These are phyloP conservation scores for Mesorhabditis sp. DNA, from an alignment of 2,888 invertebrate species.

Conservation along the genomic window DNA sequence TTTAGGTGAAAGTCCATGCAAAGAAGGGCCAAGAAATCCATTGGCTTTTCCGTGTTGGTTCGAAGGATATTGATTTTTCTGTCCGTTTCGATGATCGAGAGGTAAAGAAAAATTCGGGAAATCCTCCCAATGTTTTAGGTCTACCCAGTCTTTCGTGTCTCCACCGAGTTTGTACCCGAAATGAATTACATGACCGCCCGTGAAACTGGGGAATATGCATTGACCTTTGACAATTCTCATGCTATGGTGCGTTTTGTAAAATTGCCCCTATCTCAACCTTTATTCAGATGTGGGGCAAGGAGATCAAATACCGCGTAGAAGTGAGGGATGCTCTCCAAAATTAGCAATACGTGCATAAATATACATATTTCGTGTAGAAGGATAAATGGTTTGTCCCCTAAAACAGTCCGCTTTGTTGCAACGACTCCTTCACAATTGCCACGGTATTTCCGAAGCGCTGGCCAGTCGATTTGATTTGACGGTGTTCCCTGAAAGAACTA, in stretches of 20 bases:
- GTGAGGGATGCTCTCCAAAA: not conserved
- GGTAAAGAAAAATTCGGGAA: conserved; percentile 13
- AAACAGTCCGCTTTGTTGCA: conserved; percentile 1
- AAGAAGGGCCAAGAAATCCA: conserved; percentile 29
- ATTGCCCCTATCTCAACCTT: not conserved
- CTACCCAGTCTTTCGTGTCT: conserved; percentile 45
- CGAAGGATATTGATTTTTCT: conserved; percentile 38
- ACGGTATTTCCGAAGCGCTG: not conserved
- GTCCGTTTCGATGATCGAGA: conserved; percentile 27
- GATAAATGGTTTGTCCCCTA: not conserved
- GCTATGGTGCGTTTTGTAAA: conserved; percentile 19
- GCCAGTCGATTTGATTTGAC: not conserved
- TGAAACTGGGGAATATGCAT: conserved; percentile 35
- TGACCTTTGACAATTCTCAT: conserved; percentile 50
- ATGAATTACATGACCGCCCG: conserved; percentile 33
- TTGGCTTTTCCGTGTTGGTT: conserved; percentile 37
- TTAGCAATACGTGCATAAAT: not conserved
- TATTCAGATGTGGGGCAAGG: conserved; percentile 40
- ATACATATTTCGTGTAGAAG: not conserved
- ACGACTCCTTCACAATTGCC: not conserved
- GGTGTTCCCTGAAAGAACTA: not conserved
- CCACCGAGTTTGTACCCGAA: conserved; percentile 52
- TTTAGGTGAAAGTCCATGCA: conserved; percentile 24
- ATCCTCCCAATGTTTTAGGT: conserved; percentile 23
- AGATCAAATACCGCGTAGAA: conserved; percentile 36